Evolutionary conservation across 2,797 vertebrate species (phyloP).

Genomic region (Allobates femoralis): DNA sequence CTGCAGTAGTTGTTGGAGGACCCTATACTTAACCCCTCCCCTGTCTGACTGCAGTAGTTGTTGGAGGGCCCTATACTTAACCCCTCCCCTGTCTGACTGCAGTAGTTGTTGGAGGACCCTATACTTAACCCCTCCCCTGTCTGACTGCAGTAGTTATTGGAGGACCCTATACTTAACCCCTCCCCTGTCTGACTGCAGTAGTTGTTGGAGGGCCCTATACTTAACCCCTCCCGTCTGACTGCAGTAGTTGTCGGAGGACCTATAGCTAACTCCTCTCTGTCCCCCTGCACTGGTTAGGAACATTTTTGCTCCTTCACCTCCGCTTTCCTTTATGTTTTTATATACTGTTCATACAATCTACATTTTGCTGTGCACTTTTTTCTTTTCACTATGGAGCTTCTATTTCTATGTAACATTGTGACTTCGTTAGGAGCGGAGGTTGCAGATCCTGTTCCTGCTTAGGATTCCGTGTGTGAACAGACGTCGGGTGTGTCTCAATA

Average conservation of each 20-base stretch:
- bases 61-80: not conserved
- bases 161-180: not conserved
- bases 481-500: constrained; percentile 33
- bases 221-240: too few species aligned
- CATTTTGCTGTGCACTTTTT: not conserved
- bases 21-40: too few species aligned
- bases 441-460: constrained; percentile 25
- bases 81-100: not conserved
- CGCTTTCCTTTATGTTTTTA: not conserved
- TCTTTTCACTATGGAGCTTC: not conserved
- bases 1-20: too few species aligned
- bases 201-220: too few species aligned
- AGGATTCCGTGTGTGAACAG: constrained; percentile 32
- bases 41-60: not conserved
- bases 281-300: too few species aligned
- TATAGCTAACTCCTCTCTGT: not conserved
- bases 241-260: too few species aligned
- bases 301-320: not conserved
- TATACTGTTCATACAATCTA: not conserved
- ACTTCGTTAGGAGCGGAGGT: constrained; percentile 30
- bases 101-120: not conserved
- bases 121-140: not conserved
- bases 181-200: not conserved
- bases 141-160: not conserved
- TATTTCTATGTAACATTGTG: constrained; percentile 57